Conservation (phyloP, 1,140 invertebrate genomes). For the Penaeus vannamei region DNA sequence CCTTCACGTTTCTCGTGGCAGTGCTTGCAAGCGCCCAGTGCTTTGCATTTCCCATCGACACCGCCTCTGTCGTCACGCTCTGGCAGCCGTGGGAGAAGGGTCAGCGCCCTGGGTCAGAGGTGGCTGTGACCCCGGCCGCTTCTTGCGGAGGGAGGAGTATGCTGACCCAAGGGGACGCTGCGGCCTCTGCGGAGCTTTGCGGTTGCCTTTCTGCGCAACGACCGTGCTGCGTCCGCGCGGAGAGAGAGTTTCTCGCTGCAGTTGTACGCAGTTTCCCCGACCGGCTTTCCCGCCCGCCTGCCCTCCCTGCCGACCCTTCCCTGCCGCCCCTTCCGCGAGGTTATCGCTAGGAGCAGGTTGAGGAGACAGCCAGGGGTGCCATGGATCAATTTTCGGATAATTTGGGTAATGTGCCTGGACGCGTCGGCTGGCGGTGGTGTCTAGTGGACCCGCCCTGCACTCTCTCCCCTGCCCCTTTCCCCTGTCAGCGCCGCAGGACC, state of each 20-base stretch:
- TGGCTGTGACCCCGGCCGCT: too few relatives aligned
- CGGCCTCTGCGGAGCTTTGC: too few relatives aligned
- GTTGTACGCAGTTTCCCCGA: neutral
- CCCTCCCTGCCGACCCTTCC: neutral
- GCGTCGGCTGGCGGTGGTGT: constrained; percentile 14
- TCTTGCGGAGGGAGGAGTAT: too few relatives aligned
- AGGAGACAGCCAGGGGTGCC: neutral
- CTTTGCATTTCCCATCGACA: too few relatives aligned
- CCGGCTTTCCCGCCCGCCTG: neutral
- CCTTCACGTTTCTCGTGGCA: too few relatives aligned
- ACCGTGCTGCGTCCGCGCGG: too few relatives aligned
- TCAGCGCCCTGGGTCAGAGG: too few relatives aligned
- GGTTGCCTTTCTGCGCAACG: too few relatives aligned
- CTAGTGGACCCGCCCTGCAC: neutral
- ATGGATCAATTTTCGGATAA: constrained; percentile 62
- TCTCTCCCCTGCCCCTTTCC: neutral
- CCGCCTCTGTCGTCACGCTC: too few relatives aligned
- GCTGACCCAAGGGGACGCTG: too few relatives aligned
- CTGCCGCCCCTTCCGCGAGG: neutral
- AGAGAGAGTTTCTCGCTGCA: neutral
- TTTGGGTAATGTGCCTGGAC: constrained; percentile 48
- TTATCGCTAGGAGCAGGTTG: neutral
- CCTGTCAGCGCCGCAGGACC: neutral
- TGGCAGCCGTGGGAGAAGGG: too few relatives aligned
- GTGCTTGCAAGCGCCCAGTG: too few relatives aligned